phyloP scores from a whole-genome alignment of 2,113 vertebrate genomes.

The Melanerpes aurifrons region DNA sequence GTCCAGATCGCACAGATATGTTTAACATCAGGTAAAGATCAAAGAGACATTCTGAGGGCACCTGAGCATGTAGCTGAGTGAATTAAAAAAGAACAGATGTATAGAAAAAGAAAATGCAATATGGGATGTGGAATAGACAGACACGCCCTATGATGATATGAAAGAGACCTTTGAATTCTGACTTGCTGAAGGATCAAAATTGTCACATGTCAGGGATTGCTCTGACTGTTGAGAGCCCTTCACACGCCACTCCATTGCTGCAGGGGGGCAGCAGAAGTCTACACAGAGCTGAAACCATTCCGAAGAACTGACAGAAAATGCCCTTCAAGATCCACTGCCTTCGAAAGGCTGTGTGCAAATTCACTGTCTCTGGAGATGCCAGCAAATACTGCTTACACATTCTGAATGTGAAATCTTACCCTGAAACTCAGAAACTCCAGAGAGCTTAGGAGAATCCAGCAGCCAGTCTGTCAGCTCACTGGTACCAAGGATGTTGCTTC shows the following conservation, averaged over 20 bases:
- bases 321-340: background rate
- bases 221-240: background rate
- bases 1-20: background rate
- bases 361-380: background rate
- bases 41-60: background rate
- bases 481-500: conserved; percentile 79
- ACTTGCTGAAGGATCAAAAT: background rate
- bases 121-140: background rate
- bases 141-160: accelerated
- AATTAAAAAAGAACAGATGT: background rate
- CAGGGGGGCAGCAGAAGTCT: background rate
- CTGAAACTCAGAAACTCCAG: conserved; percentile 67
- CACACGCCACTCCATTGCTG: background rate
- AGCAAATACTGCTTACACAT: background rate
- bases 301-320: background rate
- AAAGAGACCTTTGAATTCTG: background rate
- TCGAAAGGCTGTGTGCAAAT: background rate
- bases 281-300: background rate
- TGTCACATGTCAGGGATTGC: background rate
- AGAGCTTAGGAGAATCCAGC: conserved; percentile 76
- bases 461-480: conserved; percentile 81
- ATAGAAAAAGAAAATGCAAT: background rate
- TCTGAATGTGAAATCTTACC: conserved; percentile 64
- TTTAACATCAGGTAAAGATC: background rate
- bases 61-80: accelerated